Percentiles rank a stretch among this genome's conserved stretches.
phyloP scores from a whole-genome alignment of 2,797 vertebrate genomes.

The Leptatherina wallacei region DNA sequence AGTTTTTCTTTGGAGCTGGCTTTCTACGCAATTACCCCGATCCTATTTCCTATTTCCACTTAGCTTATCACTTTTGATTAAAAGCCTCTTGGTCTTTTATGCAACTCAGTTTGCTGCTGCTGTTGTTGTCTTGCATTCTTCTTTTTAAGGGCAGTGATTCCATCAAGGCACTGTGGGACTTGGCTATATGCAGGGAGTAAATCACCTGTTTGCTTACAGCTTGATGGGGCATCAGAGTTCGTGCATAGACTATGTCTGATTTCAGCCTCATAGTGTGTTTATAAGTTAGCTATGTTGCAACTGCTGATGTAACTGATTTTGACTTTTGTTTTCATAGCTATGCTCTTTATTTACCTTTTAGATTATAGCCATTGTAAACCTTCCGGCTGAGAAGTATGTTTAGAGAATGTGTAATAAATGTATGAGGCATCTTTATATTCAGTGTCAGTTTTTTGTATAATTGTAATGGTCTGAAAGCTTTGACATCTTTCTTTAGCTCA shows the following conservation, averaged over 20 bases:
- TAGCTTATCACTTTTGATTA: conserved; percentile 39
- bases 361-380: neutral
- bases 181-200: conserved; percentile 30
- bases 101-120: neutral
- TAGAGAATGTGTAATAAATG: neutral
- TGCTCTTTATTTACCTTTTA: neutral
- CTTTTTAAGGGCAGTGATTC: conserved; percentile 19
- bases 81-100: conserved; percentile 31
- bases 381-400: neutral
- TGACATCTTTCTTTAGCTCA: neutral
- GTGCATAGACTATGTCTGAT: conserved; percentile 17
- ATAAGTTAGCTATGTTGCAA: neutral
- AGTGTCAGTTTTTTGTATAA: neutral
- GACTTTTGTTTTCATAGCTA: neutral
- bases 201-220: conserved; percentile 45
- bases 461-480: neutral
- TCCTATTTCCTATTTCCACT: conserved; percentile 24
- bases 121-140: conserved; percentile 26
- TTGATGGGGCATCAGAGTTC: conserved; percentile 20
- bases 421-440: neutral
- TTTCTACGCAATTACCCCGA: neutral
- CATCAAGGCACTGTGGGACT: conserved; percentile 37
- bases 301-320: neutral
- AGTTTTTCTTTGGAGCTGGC: neutral
- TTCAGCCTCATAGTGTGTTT: conserved; percentile 2